Evolutionary conservation across 1,140 invertebrate genomes (phyloP).

Genomic region (Lepidurus couesii): DNA sequence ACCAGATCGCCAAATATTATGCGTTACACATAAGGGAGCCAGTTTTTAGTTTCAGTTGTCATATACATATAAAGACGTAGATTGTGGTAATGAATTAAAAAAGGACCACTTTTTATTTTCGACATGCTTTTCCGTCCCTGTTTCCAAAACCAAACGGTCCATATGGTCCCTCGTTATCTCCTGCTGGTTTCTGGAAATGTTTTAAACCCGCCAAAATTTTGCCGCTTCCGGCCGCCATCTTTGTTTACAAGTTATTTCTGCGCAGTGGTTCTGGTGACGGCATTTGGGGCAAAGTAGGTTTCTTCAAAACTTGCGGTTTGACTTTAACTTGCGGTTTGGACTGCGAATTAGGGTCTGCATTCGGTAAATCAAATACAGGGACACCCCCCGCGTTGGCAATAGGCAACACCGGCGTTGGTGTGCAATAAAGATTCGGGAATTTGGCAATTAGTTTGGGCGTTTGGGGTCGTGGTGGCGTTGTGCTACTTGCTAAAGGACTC

Average conservation of each 20-base stretch:
- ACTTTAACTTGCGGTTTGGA: conserved; percentile 63
- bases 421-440: conserved; percentile 23
- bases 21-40: neutral
- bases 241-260: neutral
- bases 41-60: neutral
- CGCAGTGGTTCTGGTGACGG: conserved; percentile 26
- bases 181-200: neutral
- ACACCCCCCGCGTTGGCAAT: conserved; percentile 51
- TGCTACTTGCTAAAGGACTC: conserved; percentile 24
- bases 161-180: conserved; percentile 5
- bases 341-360: conserved; percentile 35
- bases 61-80: neutral
- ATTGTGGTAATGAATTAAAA: neutral
- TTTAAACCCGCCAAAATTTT: neutral
- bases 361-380: conserved; percentile 42
- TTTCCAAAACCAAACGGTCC: conserved; percentile 3
- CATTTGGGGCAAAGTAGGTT: conserved; percentile 53
- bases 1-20: neutral
- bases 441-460: conserved; percentile 31
- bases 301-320: conserved; percentile 65
- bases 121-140: neutral
- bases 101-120: neutral
- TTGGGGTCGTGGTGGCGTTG: conserved; percentile 51
- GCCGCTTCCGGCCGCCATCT: neutral
- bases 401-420: conserved; percentile 42